Base-by-base conservation (phyloP, 1,140 invertebrate genomes). In the Philotrypesis tridentata region DNA sequence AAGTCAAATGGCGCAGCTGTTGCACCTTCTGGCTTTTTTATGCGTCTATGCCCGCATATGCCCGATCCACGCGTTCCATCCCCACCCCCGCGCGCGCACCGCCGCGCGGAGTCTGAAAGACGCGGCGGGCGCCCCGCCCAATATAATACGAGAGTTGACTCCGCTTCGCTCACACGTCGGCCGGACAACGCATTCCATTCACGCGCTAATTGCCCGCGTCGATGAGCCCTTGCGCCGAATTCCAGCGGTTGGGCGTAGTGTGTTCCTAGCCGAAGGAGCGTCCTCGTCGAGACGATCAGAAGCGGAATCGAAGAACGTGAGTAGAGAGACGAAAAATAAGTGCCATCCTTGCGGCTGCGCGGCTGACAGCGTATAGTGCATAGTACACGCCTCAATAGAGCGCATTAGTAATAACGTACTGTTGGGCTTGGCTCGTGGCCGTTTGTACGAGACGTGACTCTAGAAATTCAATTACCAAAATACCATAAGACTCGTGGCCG, bases 121-220 rank as follows among this genome's bases (percentile, higher is more conserved):
- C 61, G 40, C 79, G 71, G 60, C 60, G 79, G 37, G 85, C 85
- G 89, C 89, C 89, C 89, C 89, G 88, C 89, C 89, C 89, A 86
- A 89, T 87, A 87, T n/a, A n/a, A n/a, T 85, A 82, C 17, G 23
- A 25, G 37, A 40, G 73, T 60, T 71, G 27, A 73, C 70, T 60
- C 23, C 17, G 40, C 48, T 55, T n/a, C n/a, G 17, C 48, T 55
- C 21, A 55, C 21, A 55, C 48, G 48, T 55, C 48, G 43, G 37
- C 21, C 60, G 71, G 43, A 74, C 40, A 48, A 63, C 11, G 63
- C 79, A 80, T 80, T 80, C 79, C 79, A 74, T 80, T 74, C 48
- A 48, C 37, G 25, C 23, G 25, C 29, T 67, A 43, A 72, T 72
- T 72, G 67, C 67, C 17, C 67, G n/a, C 37, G 67, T 55, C 21